These are phyloP conservation scores for Labeo rohita DNA, from an alignment of 2,113 vertebrate genomes.

Conservation along the genomic window DNA sequence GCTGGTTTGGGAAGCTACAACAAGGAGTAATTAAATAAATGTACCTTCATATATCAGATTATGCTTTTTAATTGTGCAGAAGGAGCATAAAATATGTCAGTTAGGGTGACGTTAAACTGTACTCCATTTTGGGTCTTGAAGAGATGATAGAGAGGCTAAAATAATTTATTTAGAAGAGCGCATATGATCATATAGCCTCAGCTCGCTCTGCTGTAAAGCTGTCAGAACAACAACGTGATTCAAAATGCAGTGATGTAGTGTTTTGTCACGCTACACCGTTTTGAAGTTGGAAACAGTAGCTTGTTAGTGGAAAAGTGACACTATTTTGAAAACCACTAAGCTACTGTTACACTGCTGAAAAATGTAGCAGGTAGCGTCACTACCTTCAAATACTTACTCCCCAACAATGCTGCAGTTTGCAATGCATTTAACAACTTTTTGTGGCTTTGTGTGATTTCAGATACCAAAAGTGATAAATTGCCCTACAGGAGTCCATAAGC, in stretches of 20 bases:
- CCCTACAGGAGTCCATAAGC: background rate
- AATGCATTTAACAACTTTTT: background rate
- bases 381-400: background rate
- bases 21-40: background rate
- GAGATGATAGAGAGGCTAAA: background rate
- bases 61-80: background rate
- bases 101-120: background rate
- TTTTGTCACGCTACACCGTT: background rate
- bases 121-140: background rate
- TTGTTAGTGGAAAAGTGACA: background rate
- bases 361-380: background rate
- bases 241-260: background rate
- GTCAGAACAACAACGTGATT: background rate
- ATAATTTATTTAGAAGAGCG: background rate
- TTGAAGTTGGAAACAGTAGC: constrained; percentile 4
- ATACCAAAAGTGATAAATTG: background rate
- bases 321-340: background rate
- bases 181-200: background rate
- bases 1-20: background rate
- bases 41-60: background rate
- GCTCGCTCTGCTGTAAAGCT: background rate
- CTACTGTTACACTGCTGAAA: background rate
- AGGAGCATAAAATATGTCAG: background rate
- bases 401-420: background rate
- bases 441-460: background rate